These are phyloP conservation scores for Aphelenchoides besseyi DNA, from an alignment of 1,140 invertebrate genomes.

Conservation along the genomic window DNA sequence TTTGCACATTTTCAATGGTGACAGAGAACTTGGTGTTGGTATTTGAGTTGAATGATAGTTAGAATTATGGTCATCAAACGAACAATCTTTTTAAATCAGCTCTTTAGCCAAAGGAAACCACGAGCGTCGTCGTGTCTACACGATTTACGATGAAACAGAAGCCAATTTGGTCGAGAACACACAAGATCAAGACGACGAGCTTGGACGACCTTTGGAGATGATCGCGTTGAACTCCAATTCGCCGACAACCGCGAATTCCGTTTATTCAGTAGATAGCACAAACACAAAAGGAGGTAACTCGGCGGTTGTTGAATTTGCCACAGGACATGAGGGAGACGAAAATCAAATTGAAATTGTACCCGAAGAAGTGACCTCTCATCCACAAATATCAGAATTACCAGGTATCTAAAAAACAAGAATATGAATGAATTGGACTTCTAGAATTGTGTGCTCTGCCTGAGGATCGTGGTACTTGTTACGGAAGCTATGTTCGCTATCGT, in stretches of 20 bases:
- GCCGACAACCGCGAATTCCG: not conserved
- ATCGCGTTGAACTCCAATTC: not conserved
- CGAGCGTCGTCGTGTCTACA: not conserved
- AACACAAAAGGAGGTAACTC: too few species aligned
- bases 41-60: not conserved
- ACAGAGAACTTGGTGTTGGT: not conserved
- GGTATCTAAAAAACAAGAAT: constrained; percentile 23
- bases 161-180: constrained; percentile 7
- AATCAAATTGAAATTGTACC: constrained; percentile 19
- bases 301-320: not conserved
- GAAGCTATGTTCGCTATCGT: constrained; percentile 45
- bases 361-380: constrained; percentile 24
- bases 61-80: too few species aligned
- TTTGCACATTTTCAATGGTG: constrained; percentile 4
- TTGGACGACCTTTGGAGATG: not conserved
- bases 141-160: not conserved
- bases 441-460: constrained; percentile 57
- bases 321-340: not conserved
- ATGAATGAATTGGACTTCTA: constrained; percentile 11
- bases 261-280: too few species aligned
- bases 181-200: not conserved
- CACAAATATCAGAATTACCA: constrained; percentile 25
- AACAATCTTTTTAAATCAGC: not conserved
- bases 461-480: constrained; percentile 57
- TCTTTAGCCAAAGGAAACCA: not conserved